Percentiles rank a stretch among this genome's conserved stretches.
These are phyloP conservation scores for Dasyprocta punctata DNA, from an alignment of 2,113 vertebrate genomes.

Conservation along the genomic window DNA sequence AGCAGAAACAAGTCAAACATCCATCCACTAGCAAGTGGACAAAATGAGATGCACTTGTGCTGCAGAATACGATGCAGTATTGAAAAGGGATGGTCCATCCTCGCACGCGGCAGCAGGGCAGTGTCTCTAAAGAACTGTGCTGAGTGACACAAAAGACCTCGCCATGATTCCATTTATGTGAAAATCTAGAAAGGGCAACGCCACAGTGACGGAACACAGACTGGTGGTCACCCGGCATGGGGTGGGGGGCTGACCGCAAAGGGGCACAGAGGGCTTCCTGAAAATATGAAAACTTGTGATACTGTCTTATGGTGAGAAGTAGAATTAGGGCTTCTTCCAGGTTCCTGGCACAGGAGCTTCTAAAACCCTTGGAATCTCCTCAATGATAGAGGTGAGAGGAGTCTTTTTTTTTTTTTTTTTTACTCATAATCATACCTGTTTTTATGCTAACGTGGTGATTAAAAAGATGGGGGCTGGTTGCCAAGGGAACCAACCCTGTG, in stretches of 20 bases:
- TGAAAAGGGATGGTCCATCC: not conserved
- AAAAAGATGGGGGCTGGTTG: not conserved
- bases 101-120: not conserved
- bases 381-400: not conserved
- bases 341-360: not conserved
- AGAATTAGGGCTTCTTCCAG: too few species aligned
- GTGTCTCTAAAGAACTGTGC: not conserved
- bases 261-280: not conserved
- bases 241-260: not conserved
- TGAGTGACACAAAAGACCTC: not conserved
- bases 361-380: not conserved
- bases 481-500: not conserved
- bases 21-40: not conserved
- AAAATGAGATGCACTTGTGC: rapidly evolving
- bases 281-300: not conserved
- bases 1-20: not conserved
- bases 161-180: rapidly evolving
- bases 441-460: not conserved
- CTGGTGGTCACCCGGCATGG: not conserved
- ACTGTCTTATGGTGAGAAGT: not conserved
- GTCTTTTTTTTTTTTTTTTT: not conserved
- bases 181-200: not conserved
- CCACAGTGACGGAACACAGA: not conserved
- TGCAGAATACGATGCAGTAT: not conserved
- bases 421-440: not conserved